A percentile compares a stretch with the other conserved stretches of the same genome.
Conservation (phyloP, 2,888 invertebrate species). For the Dendrolimus pini region DNA sequence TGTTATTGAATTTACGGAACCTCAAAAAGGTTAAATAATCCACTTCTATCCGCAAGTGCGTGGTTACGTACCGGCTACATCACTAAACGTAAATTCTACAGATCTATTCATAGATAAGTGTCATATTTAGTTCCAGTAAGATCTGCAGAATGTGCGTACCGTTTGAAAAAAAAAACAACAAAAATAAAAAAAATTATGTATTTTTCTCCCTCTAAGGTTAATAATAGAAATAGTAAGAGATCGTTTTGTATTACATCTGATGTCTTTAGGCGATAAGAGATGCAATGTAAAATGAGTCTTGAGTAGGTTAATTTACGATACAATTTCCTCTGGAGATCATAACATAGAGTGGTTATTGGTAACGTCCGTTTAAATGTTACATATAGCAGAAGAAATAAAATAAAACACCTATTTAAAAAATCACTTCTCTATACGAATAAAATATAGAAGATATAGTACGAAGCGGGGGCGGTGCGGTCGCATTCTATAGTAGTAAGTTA, state of each 20-base stretch:
- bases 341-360: constrained; percentile 53
- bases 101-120: too few species aligned
- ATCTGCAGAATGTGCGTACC: constrained; percentile 15
- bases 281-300: constrained; percentile 33
- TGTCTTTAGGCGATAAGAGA: constrained; percentile 5
- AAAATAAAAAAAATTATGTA: constrained; percentile 27
- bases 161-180: constrained; percentile 5
- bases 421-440: constrained; percentile 59
- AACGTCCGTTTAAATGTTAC: constrained; percentile 65
- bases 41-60: too few species aligned
- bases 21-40: too few species aligned
- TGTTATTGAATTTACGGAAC: too few species aligned
- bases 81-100: too few species aligned
- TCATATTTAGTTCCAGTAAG: neutral
- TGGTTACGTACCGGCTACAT: too few species aligned
- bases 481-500: constrained; percentile 37
- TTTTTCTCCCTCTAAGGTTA: constrained; percentile 35
- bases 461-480: constrained; percentile 47
- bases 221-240: constrained; percentile 31
- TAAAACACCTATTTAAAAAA: constrained; percentile 58
- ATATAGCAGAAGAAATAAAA: constrained; percentile 41
- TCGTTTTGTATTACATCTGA: constrained; percentile 4
- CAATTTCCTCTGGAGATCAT: constrained; percentile 51
- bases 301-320: constrained; percentile 51
- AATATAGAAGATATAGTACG: constrained; percentile 43